phyloP scores from a whole-genome alignment of 2,113 vertebrate genomes.

The Phalacrocorax brasilianus region DNA sequence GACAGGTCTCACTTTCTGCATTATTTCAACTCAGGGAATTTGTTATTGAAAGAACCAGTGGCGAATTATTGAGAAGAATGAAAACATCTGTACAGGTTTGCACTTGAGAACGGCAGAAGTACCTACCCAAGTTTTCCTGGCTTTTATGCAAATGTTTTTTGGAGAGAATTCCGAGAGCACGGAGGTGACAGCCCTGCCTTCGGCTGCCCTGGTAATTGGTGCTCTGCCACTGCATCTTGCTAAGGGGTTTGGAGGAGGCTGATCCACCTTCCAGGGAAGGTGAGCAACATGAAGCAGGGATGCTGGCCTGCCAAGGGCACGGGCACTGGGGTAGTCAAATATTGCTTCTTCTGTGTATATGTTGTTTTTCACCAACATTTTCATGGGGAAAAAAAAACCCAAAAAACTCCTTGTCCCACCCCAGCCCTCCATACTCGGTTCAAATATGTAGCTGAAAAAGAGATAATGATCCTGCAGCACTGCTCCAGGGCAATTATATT shows the following conservation, averaged over 20 bases:
- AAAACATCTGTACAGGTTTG: background rate
- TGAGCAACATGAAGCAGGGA: background rate
- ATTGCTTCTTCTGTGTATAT: background rate
- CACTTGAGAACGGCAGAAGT: background rate
- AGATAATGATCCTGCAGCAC: background rate
- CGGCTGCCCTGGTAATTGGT: background rate
- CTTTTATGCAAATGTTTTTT: background rate
- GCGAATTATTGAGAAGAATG: background rate
- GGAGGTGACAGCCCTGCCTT: background rate
- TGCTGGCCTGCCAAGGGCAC: background rate
- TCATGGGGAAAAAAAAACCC: background rate
- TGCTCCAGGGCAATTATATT: background rate
- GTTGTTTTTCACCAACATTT: background rate
- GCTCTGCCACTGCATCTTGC: background rate
- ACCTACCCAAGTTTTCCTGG: background rate
- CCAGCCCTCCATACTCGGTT: background rate
- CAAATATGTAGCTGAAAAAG: background rate
- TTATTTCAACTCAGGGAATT: background rate
- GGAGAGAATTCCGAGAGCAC: background rate
- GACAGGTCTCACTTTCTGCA: fast-evolving
- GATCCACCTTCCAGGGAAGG: background rate
- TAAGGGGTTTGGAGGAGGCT: background rate
- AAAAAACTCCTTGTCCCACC: background rate
- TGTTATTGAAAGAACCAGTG: background rate
- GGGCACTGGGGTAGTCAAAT: background rate